Evolutionary conservation across 2,888 invertebrate genomes (phyloP), one percentile per base, ranked within the genome.

Genomic region (Phortica okadai): DNA sequence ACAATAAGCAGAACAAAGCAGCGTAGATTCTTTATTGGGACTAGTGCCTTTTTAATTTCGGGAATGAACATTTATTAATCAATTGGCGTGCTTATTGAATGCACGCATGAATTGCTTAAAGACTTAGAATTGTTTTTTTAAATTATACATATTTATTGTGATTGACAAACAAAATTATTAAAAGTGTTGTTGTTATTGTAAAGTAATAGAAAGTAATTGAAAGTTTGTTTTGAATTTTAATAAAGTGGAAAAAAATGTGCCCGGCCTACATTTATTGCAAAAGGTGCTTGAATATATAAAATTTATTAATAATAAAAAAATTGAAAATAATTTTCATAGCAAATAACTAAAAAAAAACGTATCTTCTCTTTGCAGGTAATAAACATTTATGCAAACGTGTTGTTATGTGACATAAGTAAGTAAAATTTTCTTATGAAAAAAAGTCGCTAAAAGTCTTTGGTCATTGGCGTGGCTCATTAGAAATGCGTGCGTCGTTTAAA

Each of bases 401-500:
- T 33, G 33, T 33, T 33, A 33, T 33, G 33, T 33, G 33, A 2
- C 4, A 5, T 33, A 5, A 2, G 33, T 33, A 33, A 33, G 33
- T 33, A 5, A 4, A 33, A 33, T 33, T 33, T 5, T 33, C 33
- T 33, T 33, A 33, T 33, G 33, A 33, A 33, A 5, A 5, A 33
- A 1, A 2, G 33, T 4, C 33, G 4, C 33, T 5, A 1, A 0
- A 33, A 33, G 33, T 33, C 33, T 33, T 33, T 33, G 3, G 33
- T 33, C 33, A 33, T 33, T 33, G 33, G 33, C 76, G 73, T 54
- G 75, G 33, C 69, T 77, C 69, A 78, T 85, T 85, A 80, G 16
- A 85, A 80, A 85, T 88, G 85, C 85, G 83, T 75, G 76, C 82
- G 77, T 74, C 78, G 80, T 81, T 79, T 76, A 73, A 75, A 84